Conservation (phyloP, 2,888 invertebrate genomes). For the Drosophila mulleri region DNA sequence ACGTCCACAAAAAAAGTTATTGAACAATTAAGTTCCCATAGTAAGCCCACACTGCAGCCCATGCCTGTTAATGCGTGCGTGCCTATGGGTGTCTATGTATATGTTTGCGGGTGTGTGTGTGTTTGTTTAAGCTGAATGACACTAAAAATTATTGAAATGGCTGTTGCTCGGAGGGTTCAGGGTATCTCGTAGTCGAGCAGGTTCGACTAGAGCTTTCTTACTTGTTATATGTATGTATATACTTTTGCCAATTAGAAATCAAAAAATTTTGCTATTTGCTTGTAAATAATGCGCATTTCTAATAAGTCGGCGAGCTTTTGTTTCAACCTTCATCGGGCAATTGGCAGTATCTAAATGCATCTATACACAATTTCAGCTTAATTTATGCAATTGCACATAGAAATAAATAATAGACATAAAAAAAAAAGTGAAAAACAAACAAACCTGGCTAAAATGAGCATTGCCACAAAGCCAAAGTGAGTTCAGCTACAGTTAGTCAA, state of each 20-base stretch:
- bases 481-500: neutral
- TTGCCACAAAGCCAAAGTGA: slow-evolving; percentile 38
- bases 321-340: slow-evolving; percentile 41
- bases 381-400: slow-evolving; percentile 65
- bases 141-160: too few species aligned
- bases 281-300: slow-evolving; percentile 76
- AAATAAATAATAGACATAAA: slow-evolving; percentile 46
- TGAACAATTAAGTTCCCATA: too few species aligned
- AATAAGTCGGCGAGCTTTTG: slow-evolving; percentile 55
- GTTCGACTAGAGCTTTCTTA: too few species aligned
- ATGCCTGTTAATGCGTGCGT: too few species aligned
- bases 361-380: slow-evolving; percentile 38
- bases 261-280: slow-evolving; percentile 60
- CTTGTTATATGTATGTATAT: too few species aligned
- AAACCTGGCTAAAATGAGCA: slow-evolving; percentile 37
- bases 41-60: too few species aligned
- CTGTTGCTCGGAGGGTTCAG: too few species aligned
- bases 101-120: too few species aligned
- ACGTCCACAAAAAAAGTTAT: too few species aligned
- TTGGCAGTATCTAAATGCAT: slow-evolving; percentile 41
- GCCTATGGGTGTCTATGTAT: too few species aligned
- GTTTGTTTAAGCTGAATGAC: too few species aligned
- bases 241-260: slow-evolving; percentile 67
- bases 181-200: too few species aligned
- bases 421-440: neutral